Conservation (phyloP, 2,797 vertebrate species). For the Halcyon smyrnensis region DNA sequence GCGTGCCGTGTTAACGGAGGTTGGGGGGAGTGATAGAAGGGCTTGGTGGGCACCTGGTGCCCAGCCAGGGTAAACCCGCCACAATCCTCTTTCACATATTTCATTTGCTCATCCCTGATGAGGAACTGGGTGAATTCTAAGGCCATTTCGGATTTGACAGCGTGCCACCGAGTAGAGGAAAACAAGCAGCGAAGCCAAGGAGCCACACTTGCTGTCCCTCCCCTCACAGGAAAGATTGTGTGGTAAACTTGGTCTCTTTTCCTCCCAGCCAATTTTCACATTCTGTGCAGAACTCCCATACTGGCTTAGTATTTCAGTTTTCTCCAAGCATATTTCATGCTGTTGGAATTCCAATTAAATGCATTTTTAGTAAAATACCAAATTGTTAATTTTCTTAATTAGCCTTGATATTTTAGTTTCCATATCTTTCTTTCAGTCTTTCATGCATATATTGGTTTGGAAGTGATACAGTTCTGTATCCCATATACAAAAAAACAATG, state of each 20-base stretch:
- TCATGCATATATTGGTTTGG: not conserved
- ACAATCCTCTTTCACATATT: slow-evolving; percentile 21
- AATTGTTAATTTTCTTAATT: slow-evolving; percentile 73
- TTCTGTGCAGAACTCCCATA: slow-evolving; percentile 21
- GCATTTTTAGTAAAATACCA: slow-evolving; percentile 68
- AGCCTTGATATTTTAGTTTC: slow-evolving; percentile 63
- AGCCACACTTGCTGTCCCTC: not conserved
- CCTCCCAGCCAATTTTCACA: slow-evolving; percentile 18
- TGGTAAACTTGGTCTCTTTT: not conserved
- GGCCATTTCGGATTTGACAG: not conserved
- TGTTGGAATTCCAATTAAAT: slow-evolving; percentile 57
- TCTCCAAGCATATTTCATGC: slow-evolving; percentile 51
- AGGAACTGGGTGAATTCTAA: not conserved
- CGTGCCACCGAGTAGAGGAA: not conserved
- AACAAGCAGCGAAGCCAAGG: slow-evolving; percentile 9
- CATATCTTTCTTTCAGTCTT: slow-evolving; percentile 37
- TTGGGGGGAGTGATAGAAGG: too few relatives aligned
- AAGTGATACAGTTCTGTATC: not conserved
- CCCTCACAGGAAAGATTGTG: not conserved
- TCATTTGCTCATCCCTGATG: not conserved
- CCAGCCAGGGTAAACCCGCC: too few relatives aligned
- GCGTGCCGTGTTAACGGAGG: too few relatives aligned
- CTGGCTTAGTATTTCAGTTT: slow-evolving; percentile 30
- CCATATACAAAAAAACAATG: not conserved
- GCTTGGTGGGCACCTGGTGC: too few relatives aligned